Base-by-base conservation (phyloP, 1,140 invertebrate genomes). In the Hylaeus anthracinus region DNA sequence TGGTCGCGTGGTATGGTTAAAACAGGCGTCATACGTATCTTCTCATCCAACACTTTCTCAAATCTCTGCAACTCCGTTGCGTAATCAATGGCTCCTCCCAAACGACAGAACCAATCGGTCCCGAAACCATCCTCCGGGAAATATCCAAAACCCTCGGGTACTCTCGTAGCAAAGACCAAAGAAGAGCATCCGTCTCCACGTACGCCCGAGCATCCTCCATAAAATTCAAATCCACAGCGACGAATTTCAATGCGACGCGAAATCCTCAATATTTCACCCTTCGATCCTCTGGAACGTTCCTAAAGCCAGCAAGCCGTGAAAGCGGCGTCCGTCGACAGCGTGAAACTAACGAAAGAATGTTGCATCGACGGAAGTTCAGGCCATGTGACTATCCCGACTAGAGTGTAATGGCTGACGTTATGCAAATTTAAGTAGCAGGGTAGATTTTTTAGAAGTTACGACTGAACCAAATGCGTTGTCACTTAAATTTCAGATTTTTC, bases 141-240 rank as follows among this genome's bases (percentile, higher is more conserved):
- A n/a, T 26, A 1, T 26, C 26, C 56, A 1, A 10, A 51, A 51
- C 51, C 51, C 43, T 51, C 9, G 51, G 6, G 8, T 10, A 48
- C 45, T 48, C 51, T 10, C 51, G 55, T 14, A 56, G n/a, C 14
- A 14, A 14, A n/a, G 14, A 56, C 14, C 12, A 56, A 56, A 53
- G 10, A 8, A 56, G 15, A 56, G 15, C 8, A 48, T 9, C 51
- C 9, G 9, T 51, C 51, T 51, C 9, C 51, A 0, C 6, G 1
- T 51, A 10, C 9, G 9, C 8, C 26, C 6, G 51, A 51, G 41
- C 39, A 14, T 43, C 3, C 43, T 26, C 43, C 43, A 66, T 66
- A 66, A 66, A 66, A 66, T 66, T 64, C 39, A 64, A 64, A 48
- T 15, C 15, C 43, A n/a, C 64, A n/a, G 64, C 43, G 15, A 48